Base-by-base conservation (phyloP, 2,888 invertebrate genomes). In the Chalcis sispes region DNA sequence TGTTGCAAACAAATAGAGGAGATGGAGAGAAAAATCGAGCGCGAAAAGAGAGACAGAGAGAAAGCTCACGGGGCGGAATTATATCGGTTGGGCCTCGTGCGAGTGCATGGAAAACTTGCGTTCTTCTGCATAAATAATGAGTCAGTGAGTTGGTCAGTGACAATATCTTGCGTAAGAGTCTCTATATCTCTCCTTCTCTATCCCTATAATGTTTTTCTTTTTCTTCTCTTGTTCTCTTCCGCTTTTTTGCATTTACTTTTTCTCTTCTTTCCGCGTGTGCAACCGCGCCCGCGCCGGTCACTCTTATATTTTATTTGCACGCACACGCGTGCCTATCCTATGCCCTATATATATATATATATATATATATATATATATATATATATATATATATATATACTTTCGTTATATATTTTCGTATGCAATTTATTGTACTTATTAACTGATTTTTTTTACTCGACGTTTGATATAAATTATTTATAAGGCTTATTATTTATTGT, bases 121-220 rank as follows among this genome's bases (percentile, higher is more conserved):
- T 18, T 3, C 27, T n/a, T n/a, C 4, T 72, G 56, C 48, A 73
- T 66, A 52, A 73, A 20, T 61, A 5, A 73, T 59, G 50, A 73
- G 40, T 46, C 32, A 25, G 32, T 32, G 56, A 54, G 32, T 18
- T 67, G 66, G 61, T 73, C 72, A 73, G 36, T 58, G 66, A 59
- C 50, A 66, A 42, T 66, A 65, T 73, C 56, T 48, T 56, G 46
- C 64, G 54, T 72, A 64, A 8, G 20, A 42, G 23, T 23, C 50
- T 59, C 36, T 42, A n/a, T 18, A 1, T 23, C 50, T 65, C 10
- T 50, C 18, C 18, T 5, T 8, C 3, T n/a, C n/a, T 46, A 3
- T 25, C 25, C 25, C 15, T 5, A 4, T 42, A 13, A 18, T 10
- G 1, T 29, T 25, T n/a, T 56, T 56, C n/a, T 13, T 56, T 56